Evolutionary conservation across 2,888 invertebrate species (phyloP).

Genomic region (Patella caerulea): DNA sequence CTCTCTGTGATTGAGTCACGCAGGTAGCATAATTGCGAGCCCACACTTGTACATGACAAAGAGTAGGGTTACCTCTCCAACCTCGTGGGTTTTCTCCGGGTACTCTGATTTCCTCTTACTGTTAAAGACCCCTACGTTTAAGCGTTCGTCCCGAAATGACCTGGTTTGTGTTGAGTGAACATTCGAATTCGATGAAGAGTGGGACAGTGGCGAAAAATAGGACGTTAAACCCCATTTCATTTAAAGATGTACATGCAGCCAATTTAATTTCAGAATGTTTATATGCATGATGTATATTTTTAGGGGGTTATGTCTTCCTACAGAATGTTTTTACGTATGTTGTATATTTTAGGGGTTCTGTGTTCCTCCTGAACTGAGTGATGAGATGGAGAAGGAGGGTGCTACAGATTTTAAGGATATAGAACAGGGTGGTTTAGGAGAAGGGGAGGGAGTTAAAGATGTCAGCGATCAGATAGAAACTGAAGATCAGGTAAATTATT

Average conservation of each 20-base stretch:
- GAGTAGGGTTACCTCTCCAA: too few species aligned
- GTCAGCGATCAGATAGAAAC: conserved; percentile 92
- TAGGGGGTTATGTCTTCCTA: too few species aligned
- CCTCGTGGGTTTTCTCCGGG: too few species aligned
- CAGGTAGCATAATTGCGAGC: too few species aligned
- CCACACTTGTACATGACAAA: too few species aligned
- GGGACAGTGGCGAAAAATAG: too few species aligned
- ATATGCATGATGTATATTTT: background rate
- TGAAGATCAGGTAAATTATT: conserved; percentile 79
- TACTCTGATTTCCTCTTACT: too few species aligned
- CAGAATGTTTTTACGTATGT: background rate
- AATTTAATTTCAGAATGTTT: conserved; percentile 72
- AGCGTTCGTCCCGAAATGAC: too few species aligned
- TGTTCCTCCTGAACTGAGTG: conserved; percentile 87
- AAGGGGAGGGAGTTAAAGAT: conserved; percentile 93
- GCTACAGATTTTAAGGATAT: conserved; percentile 73
- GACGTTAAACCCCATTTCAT: background rate
- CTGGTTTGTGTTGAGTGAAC: too few species aligned
- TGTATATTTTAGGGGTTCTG: conserved; percentile 84
- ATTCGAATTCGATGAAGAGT: too few species aligned
- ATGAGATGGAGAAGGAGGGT: conserved; percentile 72
- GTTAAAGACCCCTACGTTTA: too few species aligned
- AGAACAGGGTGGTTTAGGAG: conserved; percentile 89
- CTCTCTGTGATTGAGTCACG: too few species aligned
- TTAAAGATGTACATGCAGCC: background rate